Evolutionary conservation across 1,140 invertebrate species (phyloP).

Genomic region (Eriocheir sinensis): DNA sequence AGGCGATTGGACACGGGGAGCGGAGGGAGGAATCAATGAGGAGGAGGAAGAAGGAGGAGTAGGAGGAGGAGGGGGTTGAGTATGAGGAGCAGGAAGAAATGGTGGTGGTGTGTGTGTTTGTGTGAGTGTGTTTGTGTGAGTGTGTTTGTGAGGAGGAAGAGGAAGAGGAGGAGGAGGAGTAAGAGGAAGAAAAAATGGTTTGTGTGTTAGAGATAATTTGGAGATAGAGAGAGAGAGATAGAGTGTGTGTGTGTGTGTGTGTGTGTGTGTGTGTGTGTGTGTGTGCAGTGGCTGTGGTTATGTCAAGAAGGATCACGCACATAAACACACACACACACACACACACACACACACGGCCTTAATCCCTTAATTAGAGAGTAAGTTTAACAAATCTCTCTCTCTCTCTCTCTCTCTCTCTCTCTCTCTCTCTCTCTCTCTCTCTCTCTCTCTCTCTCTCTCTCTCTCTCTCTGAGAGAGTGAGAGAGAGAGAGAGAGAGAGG

Average conservation of each 20-base stretch:
- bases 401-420: background rate
- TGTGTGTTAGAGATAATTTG: background rate
- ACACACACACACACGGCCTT: no score
- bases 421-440: background rate
- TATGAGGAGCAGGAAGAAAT: conserved; percentile 28
- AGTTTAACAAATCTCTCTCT: background rate
- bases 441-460: background rate
- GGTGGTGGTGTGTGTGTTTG: conserved; percentile 12
- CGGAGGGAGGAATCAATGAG: conserved; percentile 50
- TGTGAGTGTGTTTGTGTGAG: background rate
- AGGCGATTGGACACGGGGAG: conserved; percentile 65
- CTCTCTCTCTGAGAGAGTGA: background rate
- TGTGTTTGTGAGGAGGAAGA: background rate
- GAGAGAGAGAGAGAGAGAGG: background rate
- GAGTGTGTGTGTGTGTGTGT: background rate
- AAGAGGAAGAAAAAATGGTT: background rate
- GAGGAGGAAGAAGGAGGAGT: background rate
- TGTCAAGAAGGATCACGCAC: background rate
- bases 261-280: background rate
- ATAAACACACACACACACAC: conserved; percentile 11
- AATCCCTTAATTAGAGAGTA: no score
- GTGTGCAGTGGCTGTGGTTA: background rate
- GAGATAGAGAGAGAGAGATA: background rate
- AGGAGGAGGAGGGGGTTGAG: conserved; percentile 23
- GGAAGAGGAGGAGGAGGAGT: conserved; percentile 40